These are phyloP conservation scores for Callinectes sapidus DNA, from an alignment of 2,888 invertebrate genomes.

Conservation along the genomic window DNA sequence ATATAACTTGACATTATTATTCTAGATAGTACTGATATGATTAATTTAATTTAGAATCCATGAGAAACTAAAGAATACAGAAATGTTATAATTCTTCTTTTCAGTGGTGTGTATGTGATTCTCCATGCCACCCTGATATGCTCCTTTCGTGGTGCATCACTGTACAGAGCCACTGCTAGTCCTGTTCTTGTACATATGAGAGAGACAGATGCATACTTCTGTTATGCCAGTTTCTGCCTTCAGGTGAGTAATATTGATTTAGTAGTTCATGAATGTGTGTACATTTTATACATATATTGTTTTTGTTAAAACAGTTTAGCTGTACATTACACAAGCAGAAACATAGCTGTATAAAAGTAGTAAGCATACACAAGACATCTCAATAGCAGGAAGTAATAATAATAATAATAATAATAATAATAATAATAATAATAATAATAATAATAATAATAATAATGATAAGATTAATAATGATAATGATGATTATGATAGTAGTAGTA, in stretches of 20 bases:
- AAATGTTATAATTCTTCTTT: neutral
- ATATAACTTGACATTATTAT: neutral
- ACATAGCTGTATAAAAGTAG: no score
- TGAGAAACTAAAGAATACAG: neutral
- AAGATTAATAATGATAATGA: no score
- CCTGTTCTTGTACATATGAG: neutral
- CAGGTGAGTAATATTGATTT: neutral
- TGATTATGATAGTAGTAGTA: no score
- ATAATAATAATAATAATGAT: no score
- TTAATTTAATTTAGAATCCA: neutral
- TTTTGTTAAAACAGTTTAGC: no score
- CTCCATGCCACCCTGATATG: neutral
- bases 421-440: no score
- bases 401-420: no score
- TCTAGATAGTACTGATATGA: neutral
- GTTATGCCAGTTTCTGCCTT: neutral
- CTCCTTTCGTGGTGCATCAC: neutral
- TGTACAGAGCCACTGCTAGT: neutral
- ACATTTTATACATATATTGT: neutral
- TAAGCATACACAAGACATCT: no score
- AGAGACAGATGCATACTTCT: neutral
- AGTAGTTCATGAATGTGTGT: no score
- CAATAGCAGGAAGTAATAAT: no score
- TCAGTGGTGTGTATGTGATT: neutral
- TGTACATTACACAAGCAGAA: no score